Base-by-base conservation (phyloP, 2,797 vertebrate species). In the Myotis daubentonii region DNA sequence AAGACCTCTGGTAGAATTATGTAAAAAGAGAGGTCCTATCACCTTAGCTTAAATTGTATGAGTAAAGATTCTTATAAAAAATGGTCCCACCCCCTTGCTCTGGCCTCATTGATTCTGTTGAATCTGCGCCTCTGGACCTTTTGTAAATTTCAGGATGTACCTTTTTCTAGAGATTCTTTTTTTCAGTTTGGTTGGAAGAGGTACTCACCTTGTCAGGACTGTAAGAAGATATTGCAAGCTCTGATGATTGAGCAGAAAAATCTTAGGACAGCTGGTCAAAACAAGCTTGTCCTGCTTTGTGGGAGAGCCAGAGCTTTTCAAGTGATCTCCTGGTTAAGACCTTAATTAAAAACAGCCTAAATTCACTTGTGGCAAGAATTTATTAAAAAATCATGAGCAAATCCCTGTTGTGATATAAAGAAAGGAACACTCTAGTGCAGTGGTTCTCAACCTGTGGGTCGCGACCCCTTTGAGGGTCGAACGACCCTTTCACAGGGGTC, bases 261-360 rank as follows among this genome's bases (percentile, higher is more conserved):
- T 88, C 88, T 90, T 36, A 44, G 79, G 71, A 83, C 93, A 95
- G 92, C 94, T 95, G 93, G 79, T 92, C 94, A 74, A 86, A 97
- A 93, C 78, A 96, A 89, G 88, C 86, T 81, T 74, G 62, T 74
- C 94, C 86, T 87, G 55, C 94, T 20, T 90, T 88, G 89, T 96
- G 90, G 96, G 94, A 96, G 95, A 68, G 71, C 65, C 83, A 71
- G 91, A 36, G 53, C 79, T 92, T 91, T 94, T 74, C 94, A 84
- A 55, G 68, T 74, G 76, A 85, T 96, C 85, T 72, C 89, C 87
- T 90, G 94, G 89, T 92, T 87, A 88, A 91, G 91, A 81, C 85
- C 65, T 92, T 95, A 97, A 97, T 96, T 95, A 85, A 96, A 96
- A 95, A 87, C 95, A 96, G 90, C 86, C 80, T 66, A 38, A 79